A percentile compares a stretch with the other conserved stretches of the same genome.
These are phyloP conservation scores for Epinotia demarniana DNA, from an alignment of 2,888 invertebrate genomes.

Conservation along the genomic window DNA sequence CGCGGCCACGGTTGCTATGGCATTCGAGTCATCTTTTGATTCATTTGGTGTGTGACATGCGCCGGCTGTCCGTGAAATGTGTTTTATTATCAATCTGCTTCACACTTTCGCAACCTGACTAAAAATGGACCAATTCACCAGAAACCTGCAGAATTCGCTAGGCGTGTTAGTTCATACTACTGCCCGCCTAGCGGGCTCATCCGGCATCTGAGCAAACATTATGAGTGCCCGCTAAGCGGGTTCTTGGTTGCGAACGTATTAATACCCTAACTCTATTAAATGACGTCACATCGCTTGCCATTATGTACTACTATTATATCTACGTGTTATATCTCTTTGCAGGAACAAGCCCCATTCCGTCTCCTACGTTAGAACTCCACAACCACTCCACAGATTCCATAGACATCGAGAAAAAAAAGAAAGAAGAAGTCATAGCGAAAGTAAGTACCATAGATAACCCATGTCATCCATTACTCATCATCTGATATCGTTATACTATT, in stretches of 20 bases:
- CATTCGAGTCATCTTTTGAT: too few species aligned
- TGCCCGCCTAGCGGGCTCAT: too few species aligned
- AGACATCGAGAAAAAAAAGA: constrained; percentile 88
- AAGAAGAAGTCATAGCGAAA: constrained; percentile 85
- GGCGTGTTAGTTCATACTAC: too few species aligned
- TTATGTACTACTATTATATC: constrained; percentile 24
- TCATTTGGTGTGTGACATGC: too few species aligned
- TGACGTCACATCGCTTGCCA: neutral
- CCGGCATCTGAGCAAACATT: too few species aligned
- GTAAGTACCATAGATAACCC: constrained; percentile 60
- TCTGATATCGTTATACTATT: constrained; percentile 61
- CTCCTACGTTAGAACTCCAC: constrained; percentile 87
- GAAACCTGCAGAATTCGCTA: too few species aligned
- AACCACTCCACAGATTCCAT: constrained; percentile 93
- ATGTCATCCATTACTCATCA: constrained; percentile 60
- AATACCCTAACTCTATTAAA: neutral
- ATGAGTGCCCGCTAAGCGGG: too few species aligned
- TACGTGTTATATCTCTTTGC: constrained; percentile 48
- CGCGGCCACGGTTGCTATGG: too few species aligned
- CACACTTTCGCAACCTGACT: too few species aligned
- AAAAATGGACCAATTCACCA: too few species aligned
- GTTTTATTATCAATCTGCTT: neutral
- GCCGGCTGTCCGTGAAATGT: neutral
- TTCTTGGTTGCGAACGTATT: too few species aligned
- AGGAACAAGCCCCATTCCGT: constrained; percentile 91